phyloP scores from a whole-genome alignment of 2,888 invertebrate species.

The Ectropis crepuscularia region DNA sequence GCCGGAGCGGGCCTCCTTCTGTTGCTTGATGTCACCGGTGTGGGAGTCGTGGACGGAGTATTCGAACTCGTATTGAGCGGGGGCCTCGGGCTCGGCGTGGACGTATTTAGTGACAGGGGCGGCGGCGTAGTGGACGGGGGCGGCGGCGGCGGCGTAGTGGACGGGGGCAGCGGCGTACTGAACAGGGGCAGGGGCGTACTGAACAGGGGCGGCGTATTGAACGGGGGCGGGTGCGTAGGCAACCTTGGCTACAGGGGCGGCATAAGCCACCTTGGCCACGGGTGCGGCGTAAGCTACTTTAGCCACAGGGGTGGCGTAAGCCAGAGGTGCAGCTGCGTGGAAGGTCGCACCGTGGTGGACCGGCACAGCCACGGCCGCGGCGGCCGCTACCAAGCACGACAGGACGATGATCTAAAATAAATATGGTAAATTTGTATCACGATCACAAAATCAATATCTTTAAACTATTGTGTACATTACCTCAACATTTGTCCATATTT shows the following conservation, averaged over 20 bases:
- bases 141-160: slow-evolving; percentile 35
- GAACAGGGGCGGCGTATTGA: slow-evolving; percentile 38
- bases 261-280: slow-evolving; percentile 34
- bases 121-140: slow-evolving; percentile 23
- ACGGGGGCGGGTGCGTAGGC: slow-evolving; percentile 34
- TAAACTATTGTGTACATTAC: too few relatives aligned
- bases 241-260: slow-evolving; percentile 33
- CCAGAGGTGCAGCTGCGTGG: slow-evolving; percentile 44
- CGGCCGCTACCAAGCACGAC: slow-evolving; percentile 59
- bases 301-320: slow-evolving; percentile 33
- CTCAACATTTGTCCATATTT: too few relatives aligned
- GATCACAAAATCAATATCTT: too few relatives aligned
- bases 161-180: slow-evolving; percentile 46
- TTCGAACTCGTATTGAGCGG: slow-evolving; percentile 74
- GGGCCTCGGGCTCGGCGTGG: slow-evolving; percentile 66
- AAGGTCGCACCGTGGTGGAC: slow-evolving; percentile 48
- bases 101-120: slow-evolving; percentile 59
- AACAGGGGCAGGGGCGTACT: slow-evolving; percentile 51
- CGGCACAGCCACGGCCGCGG: slow-evolving; percentile 55
- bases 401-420: slow-evolving; percentile 54
- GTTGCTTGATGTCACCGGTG: slow-evolving; percentile 77
- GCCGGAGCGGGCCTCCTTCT: slow-evolving; percentile 73
- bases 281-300: slow-evolving; percentile 33
- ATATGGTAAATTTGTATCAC: slow-evolving; percentile 2
- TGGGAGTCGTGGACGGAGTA: slow-evolving; percentile 76